These are phyloP conservation scores for Benitochromis conjunctus DNA, from an alignment of 2,113 vertebrate species.

Conservation along the genomic window DNA sequence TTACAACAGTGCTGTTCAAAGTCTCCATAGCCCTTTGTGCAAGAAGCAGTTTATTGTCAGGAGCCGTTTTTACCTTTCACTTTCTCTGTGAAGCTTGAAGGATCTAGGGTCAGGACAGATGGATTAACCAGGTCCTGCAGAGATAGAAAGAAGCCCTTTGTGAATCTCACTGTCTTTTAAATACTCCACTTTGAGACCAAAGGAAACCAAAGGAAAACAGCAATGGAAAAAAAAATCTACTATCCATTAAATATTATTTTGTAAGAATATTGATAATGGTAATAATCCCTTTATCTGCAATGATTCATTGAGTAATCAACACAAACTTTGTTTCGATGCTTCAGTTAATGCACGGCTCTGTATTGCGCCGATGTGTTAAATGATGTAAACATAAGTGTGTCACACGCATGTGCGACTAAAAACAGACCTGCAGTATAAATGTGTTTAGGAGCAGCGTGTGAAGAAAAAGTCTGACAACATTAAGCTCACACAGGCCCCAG, in stretches of 20 bases:
- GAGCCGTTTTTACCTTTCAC: slow-evolving; percentile 44
- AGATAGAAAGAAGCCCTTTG: background rate
- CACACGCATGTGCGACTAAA: background rate
- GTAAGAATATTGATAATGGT: background rate
- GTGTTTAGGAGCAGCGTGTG: background rate
- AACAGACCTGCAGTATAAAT: background rate
- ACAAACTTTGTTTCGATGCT: background rate
- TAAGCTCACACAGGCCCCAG: background rate
- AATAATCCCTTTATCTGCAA: background rate
- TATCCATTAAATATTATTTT: background rate
- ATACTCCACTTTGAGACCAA: background rate
- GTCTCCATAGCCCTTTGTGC: background rate
- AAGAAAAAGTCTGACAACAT: background rate
- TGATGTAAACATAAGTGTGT: background rate
- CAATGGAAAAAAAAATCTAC: background rate
- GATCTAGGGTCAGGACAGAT: slow-evolving; percentile 82
- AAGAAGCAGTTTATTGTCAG: background rate
- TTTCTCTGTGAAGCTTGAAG: slow-evolving; percentile 80
- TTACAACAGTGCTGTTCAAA: background rate
- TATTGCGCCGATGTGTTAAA: background rate
- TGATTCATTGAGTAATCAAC: background rate
- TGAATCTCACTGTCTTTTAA: background rate
- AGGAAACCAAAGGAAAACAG: background rate
- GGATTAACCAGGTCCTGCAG: slow-evolving; percentile 90
- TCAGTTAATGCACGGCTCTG: background rate